A percentile compares a stretch with the other conserved stretches of the same genome.
These are phyloP conservation scores for Bolinopsis microptera DNA, from an alignment of 37 sponge, comb jelly and placozoan species.

Conservation along the genomic window DNA sequence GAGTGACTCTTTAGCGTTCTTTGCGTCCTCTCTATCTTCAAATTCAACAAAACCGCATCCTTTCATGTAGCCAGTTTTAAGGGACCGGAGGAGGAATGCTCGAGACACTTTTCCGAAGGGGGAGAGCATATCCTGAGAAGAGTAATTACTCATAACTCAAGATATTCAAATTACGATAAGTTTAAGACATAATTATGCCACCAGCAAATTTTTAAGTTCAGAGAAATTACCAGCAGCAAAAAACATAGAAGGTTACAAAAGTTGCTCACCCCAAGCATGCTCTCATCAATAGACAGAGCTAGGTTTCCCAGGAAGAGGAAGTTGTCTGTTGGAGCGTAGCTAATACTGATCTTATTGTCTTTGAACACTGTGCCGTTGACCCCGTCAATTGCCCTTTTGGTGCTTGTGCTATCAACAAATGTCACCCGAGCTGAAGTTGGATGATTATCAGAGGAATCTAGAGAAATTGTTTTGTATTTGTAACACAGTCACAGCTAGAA, in stretches of 20 bases:
- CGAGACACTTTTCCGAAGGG: slow-evolving; percentile 49
- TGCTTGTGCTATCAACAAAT: slow-evolving; percentile 26
- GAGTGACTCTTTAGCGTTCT: slow-evolving; percentile 59
- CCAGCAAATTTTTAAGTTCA: too few relatives aligned
- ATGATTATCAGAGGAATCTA: background rate
- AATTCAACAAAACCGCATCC: slow-evolving; percentile 64
- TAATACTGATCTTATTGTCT: background rate
- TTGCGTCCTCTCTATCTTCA: slow-evolving; percentile 51
- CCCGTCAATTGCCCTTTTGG: background rate
- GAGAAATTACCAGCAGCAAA: too few relatives aligned
- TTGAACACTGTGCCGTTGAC: slow-evolving; percentile 6
- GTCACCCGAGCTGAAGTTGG: background rate
- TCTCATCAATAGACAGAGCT: slow-evolving; percentile 16
- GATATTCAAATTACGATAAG: too few relatives aligned
- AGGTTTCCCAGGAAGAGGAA: slow-evolving; percentile 60
- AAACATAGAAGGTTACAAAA: too few relatives aligned
- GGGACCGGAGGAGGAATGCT: slow-evolving; percentile 60
- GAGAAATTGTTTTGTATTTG: background rate
- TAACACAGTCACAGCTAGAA: too few relatives aligned
- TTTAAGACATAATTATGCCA: too few relatives aligned
- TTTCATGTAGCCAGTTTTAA: slow-evolving; percentile 65
- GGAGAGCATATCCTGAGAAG: slow-evolving; percentile 50
- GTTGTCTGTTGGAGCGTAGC: slow-evolving; percentile 8
- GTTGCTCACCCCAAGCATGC: background rate
- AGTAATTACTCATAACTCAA: too few relatives aligned